phyloP scores from a whole-genome alignment of 2,113 vertebrate species.

The Gopherus flavomarginatus region DNA sequence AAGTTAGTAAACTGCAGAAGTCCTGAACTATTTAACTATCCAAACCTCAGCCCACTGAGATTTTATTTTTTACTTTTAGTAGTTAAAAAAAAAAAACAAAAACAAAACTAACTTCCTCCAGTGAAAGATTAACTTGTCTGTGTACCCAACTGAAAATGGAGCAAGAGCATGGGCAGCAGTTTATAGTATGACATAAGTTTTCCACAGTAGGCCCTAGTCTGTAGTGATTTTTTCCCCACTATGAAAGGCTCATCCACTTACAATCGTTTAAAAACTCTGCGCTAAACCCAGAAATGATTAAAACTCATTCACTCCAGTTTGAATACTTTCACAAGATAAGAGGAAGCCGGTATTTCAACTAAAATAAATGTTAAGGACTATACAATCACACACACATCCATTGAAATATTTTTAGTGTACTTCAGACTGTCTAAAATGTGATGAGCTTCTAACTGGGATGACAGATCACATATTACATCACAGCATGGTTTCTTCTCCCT shows the following conservation, averaged over 20 bases:
- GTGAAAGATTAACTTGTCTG: slow-evolving; percentile 39
- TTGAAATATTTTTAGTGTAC: neutral
- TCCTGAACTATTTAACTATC: slow-evolving; percentile 54
- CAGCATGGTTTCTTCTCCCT: neutral
- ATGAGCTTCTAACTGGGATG: neutral
- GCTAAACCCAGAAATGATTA: slow-evolving; percentile 44
- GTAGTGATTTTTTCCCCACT: slow-evolving; percentile 21
- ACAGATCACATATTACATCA: neutral
- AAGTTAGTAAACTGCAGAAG: slow-evolving; percentile 56
- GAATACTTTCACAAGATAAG: neutral
- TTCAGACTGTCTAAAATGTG: slow-evolving; percentile 2
- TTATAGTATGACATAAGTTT: slow-evolving; percentile 12
- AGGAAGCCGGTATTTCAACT: slow-evolving; percentile 18
- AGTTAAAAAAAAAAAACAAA: neutral
- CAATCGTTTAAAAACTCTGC: slow-evolving; percentile 36
- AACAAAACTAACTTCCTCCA: neutral
- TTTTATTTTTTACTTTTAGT: neutral
- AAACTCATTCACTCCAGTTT: neutral
- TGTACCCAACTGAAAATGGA: slow-evolving; percentile 5
- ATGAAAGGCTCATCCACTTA: slow-evolving; percentile 8
- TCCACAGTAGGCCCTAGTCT: neutral
- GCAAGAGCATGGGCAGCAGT: slow-evolving; percentile 6
- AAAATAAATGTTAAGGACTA: neutral
- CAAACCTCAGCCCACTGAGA: neutral
- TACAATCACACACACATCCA: neutral